Conservation (phyloP, 2,888 invertebrate genomes). For the Eupithecia subfuscata region DNA sequence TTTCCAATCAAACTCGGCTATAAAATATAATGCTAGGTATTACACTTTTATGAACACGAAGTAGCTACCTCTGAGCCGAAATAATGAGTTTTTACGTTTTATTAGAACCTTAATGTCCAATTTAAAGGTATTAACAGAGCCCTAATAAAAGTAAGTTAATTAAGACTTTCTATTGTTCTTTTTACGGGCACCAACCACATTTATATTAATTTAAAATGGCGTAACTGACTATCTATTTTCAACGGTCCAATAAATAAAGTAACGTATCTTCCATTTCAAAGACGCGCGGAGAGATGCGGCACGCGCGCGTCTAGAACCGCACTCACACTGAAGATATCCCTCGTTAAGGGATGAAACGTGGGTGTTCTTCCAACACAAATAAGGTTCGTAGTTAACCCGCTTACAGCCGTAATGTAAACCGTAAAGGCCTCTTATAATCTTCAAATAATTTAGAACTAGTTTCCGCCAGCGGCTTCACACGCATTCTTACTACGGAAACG, state of each 20-base stretch:
- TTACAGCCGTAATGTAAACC: too few relatives aligned
- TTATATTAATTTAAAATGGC: not conserved
- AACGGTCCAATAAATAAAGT: not conserved
- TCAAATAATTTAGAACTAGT: not conserved
- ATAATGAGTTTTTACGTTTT: constrained; percentile 13
- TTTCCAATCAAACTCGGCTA: not conserved
- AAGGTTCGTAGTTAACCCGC: too few relatives aligned
- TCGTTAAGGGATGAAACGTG: too few relatives aligned
- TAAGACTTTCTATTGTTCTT: constrained; percentile 2
- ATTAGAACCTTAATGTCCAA: constrained; percentile 8
- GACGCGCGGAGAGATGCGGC: too few relatives aligned
- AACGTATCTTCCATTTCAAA: not conserved
- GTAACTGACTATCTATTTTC: not conserved
- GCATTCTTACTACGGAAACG: not conserved
- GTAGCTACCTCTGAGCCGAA: not conserved
- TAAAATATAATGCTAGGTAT: not conserved
- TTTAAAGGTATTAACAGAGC: constrained; percentile 5
- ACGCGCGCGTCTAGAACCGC: too few relatives aligned
- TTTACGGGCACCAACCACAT: not conserved
- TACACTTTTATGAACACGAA: not conserved
- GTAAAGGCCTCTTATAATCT: too few relatives aligned
- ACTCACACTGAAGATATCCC: too few relatives aligned
- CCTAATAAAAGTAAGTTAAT: not conserved
- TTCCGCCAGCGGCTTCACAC: too few relatives aligned
- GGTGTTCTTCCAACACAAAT: too few relatives aligned